phyloP scores from a whole-genome alignment of 2,797 vertebrate genomes.

The Triplophysa bombifrons region DNA sequence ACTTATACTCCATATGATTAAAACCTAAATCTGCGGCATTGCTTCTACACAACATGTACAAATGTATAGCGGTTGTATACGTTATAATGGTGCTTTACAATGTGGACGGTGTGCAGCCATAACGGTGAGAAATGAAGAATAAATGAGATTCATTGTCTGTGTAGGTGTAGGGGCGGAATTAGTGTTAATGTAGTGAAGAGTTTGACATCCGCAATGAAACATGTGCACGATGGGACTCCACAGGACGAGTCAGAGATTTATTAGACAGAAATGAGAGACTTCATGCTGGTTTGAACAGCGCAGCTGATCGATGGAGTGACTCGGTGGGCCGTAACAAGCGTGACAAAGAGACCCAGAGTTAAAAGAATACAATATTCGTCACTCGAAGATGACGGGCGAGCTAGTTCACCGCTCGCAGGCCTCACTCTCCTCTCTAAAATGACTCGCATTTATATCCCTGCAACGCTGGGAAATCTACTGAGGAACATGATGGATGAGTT shows the following conservation, averaged over 20 bases:
- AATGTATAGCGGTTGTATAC: background rate
- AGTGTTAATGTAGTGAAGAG: background rate
- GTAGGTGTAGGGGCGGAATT: background rate
- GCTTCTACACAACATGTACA: no score
- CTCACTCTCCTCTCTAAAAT: constrained; percentile 26
- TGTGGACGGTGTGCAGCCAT: background rate
- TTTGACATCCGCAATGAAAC: constrained; percentile 18
- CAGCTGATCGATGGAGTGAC: constrained; percentile 43
- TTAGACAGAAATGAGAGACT: constrained; percentile 25
- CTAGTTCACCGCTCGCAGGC: constrained; percentile 23
- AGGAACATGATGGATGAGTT: constrained; percentile 31
- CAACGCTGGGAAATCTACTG: constrained; percentile 12
- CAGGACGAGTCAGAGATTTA: constrained; percentile 38
- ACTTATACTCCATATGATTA: background rate
- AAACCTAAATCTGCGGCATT: background rate
- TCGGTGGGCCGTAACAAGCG: constrained; percentile 14
- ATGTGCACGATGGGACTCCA: constrained; percentile 18
- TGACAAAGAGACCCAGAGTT: constrained; percentile 45
- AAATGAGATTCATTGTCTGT: constrained; percentile 1
- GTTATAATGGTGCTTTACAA: background rate
- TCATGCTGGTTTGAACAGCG: constrained; percentile 39
- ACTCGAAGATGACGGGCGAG: constrained; percentile 35
- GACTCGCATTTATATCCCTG: constrained; percentile 26
- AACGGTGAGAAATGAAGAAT: background rate
- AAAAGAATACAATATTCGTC: constrained; percentile 46